Conservation (phyloP, 2,797 vertebrate species). For the Thaleichthys pacificus region DNA sequence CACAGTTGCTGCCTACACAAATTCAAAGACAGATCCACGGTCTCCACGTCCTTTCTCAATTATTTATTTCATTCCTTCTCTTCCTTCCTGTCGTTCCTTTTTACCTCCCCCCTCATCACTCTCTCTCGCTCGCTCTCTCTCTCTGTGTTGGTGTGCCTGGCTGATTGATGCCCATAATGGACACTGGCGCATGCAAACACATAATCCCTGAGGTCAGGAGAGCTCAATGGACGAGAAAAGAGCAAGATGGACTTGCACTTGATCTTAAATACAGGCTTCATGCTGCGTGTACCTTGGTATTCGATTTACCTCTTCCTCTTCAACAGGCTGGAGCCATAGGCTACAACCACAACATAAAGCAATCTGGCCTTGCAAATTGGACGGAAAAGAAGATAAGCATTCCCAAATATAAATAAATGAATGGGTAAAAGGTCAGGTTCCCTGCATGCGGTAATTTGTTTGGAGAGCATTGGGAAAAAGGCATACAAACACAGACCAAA, state of each 20-base stretch:
- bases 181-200: constrained; percentile 5
- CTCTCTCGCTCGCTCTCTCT: not conserved
- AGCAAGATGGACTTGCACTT: not conserved
- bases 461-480: constrained; percentile 27
- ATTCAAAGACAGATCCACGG: not conserved
- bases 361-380: constrained; percentile 19
- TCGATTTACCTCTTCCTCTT: not conserved
- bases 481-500: not conserved
- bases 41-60: not conserved
- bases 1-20: not conserved
- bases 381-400: constrained; percentile 20
- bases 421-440: constrained; percentile 36
- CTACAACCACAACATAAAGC: constrained; percentile 3
- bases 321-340: not conserved
- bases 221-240: not conserved
- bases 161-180: not conserved
- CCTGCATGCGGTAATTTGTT: constrained; percentile 40
- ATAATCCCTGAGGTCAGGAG: not conserved
- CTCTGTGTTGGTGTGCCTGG: not conserved
- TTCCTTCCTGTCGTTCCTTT: not conserved
- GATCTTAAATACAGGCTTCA: not conserved
- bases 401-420: constrained; percentile 27
- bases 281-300: not conserved
- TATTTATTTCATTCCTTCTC: not conserved
- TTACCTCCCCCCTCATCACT: not conserved